phyloP scores from a whole-genome alignment of 2,797 vertebrate species.

The Sitta carolinensis region DNA sequence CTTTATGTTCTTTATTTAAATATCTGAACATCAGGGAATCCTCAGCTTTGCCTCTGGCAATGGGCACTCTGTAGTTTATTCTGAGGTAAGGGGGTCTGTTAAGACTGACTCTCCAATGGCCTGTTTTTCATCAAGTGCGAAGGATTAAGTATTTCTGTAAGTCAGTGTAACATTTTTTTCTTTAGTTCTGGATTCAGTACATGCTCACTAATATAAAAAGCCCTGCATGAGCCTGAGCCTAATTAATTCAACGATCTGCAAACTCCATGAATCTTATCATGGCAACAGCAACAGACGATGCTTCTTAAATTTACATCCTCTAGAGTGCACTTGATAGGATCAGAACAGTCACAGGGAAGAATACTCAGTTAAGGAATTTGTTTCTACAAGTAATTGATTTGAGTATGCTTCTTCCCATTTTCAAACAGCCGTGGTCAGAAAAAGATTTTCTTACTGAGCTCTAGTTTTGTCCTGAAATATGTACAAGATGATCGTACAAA shows the following conservation, averaged over 20 bases:
- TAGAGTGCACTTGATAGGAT: conserved; percentile 43
- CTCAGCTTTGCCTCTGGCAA: background rate
- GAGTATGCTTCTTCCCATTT: background rate
- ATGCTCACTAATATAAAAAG: conserved; percentile 39
- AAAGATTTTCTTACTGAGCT: background rate
- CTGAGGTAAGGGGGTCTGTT: background rate
- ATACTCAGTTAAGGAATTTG: conserved; percentile 24
- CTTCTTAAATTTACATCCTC: conserved; percentile 56
- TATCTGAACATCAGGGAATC: background rate
- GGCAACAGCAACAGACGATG: conserved; percentile 51
- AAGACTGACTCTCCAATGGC: background rate
- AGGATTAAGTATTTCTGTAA: background rate
- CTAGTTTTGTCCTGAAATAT: background rate
- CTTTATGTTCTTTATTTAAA: background rate
- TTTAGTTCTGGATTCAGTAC: conserved; percentile 38
- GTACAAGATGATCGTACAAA: background rate
- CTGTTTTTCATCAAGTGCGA: background rate
- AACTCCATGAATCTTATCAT: conserved; percentile 37
- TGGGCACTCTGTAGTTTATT: background rate
- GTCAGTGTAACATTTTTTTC: background rate
- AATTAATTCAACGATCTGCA: conserved; percentile 57
- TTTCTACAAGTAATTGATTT: background rate
- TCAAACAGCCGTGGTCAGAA: background rate
- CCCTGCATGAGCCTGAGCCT: conserved; percentile 23
- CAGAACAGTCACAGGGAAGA: conserved; percentile 23